A percentile compares a stretch with the other conserved stretches of the same genome.
Evolutionary conservation across 2,797 vertebrate genomes (phyloP).

Genomic region (Zonotrichia albicollis): DNA sequence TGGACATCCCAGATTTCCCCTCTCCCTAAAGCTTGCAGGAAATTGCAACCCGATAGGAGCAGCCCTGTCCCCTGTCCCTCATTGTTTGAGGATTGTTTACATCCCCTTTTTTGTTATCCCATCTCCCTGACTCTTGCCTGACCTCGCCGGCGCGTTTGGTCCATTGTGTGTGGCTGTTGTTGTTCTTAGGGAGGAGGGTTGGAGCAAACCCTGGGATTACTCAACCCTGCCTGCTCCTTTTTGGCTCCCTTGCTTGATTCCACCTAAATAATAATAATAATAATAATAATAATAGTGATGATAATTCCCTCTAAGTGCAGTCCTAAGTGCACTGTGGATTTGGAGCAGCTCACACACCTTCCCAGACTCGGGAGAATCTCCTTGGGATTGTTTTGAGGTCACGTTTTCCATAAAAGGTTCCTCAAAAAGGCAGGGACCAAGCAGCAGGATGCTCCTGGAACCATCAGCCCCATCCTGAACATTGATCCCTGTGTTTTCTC

Average conservation of each 20-base stretch:
- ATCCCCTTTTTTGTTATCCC: conserved; percentile 37
- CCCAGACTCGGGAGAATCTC: not conserved
- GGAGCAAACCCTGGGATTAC: not conserved
- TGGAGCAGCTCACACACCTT: not conserved
- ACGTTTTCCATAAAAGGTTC: not conserved
- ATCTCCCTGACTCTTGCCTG: conserved; percentile 44
- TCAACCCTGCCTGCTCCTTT: not conserved
- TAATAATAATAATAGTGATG: not conserved
- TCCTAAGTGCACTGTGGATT: not conserved
- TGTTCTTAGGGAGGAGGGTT: not conserved
- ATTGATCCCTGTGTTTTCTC: not conserved
- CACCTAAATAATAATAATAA: not conserved
- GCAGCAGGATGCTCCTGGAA: not conserved
- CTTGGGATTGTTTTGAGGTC: not conserved
- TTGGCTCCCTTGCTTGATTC: not conserved
- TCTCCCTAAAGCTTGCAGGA: conserved; percentile 40
- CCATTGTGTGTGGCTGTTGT: conserved; percentile 13
- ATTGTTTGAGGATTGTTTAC: conserved; percentile 53
- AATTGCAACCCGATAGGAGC: conserved; percentile 12
- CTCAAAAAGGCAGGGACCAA: not conserved
- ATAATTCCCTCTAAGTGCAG: not conserved
- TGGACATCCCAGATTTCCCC: conserved; percentile 59
- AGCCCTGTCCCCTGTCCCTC: conserved; percentile 4
- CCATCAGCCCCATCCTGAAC: not conserved
- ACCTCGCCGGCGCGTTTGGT: not conserved